phyloP scores from a whole-genome alignment of 2,113 vertebrate species.

The Struthidea cinerea region DNA sequence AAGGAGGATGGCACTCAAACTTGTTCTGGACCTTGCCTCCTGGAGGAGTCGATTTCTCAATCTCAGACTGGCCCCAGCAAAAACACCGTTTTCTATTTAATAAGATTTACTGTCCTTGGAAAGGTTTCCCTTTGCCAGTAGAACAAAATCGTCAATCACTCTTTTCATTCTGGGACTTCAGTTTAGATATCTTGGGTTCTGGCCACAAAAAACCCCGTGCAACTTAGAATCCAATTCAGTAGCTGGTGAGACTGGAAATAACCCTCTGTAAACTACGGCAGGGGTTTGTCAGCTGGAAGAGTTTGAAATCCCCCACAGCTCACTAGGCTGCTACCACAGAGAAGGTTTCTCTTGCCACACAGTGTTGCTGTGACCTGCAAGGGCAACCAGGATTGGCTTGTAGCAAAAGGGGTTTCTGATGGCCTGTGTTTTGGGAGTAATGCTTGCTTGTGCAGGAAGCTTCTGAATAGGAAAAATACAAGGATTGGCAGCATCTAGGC shows the following conservation, averaged over 20 bases:
- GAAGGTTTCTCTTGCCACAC: not conserved
- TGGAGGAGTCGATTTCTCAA: not conserved
- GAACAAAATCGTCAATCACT: not conserved
- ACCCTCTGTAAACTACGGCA: not conserved
- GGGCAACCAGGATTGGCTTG: not conserved
- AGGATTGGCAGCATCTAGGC: not conserved
- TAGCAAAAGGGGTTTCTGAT: not conserved
- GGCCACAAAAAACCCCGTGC: not conserved
- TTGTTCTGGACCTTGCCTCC: not conserved
- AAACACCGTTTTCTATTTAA: not conserved
- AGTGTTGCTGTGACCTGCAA: not conserved
- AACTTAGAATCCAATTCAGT: not conserved
- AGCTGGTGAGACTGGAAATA: not conserved
- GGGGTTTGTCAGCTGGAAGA: not conserved
- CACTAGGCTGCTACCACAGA: not conserved
- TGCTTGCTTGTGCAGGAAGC: not conserved
- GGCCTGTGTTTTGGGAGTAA: not conserved
- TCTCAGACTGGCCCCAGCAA: not conserved
- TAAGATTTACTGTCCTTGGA: not conserved
- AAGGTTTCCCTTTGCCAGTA: not conserved
- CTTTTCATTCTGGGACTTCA: not conserved
- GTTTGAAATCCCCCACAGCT: not conserved
- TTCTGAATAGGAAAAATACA: not conserved
- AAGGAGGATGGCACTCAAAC: not conserved
- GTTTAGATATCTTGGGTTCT: not conserved